Evolutionary conservation across 2,888 invertebrate species (phyloP).

Genomic region (Nephrotoma appendiculata): DNA sequence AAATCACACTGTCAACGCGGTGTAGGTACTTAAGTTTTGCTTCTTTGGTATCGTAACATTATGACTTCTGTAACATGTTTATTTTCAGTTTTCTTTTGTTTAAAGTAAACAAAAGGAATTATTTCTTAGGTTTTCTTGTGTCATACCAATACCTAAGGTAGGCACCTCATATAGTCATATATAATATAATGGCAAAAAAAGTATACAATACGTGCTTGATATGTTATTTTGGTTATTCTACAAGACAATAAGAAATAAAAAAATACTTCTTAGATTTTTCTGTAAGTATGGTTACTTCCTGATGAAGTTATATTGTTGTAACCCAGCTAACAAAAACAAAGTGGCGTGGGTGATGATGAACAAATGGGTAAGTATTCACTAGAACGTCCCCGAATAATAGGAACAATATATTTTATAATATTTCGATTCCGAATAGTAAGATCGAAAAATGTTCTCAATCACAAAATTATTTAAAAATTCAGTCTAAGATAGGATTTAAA

Average conservation of each 20-base stretch:
- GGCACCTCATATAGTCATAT: background rate
- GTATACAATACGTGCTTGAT: background rate
- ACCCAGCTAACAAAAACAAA: no score
- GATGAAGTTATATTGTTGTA: no score
- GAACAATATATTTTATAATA: no score
- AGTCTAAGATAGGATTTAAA: no score
- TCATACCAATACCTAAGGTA: background rate
- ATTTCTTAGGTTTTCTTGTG: background rate
- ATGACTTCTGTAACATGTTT: background rate
- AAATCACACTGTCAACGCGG: background rate
- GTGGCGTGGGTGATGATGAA: no score
- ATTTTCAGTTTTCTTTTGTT: background rate
- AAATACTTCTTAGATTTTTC: background rate
- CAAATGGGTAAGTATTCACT: no score
- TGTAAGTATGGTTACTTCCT: no score
- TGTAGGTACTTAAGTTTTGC: background rate
- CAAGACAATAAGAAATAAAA: background rate
- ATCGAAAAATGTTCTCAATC: no score
- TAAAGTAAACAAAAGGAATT: background rate
- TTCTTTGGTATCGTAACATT: background rate
- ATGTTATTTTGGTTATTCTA: background rate
- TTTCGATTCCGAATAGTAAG: no score
- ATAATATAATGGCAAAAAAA: background rate
- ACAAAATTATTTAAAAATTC: no score
- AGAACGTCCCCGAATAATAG: no score